These are phyloP conservation scores for Ornithoptera priamus DNA, from an alignment of 2,888 invertebrate genomes.

Conservation along the genomic window DNA sequence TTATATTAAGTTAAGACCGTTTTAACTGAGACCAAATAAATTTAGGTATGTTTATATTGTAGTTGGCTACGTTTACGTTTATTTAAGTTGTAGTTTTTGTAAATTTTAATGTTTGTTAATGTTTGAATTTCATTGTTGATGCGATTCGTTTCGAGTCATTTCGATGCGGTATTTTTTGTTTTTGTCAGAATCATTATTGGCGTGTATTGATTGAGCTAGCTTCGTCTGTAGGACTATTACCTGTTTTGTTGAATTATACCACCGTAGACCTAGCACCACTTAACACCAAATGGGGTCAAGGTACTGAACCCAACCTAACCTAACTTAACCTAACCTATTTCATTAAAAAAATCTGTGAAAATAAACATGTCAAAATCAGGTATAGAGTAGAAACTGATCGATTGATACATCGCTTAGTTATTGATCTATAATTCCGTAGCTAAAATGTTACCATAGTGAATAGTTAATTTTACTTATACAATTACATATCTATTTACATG, in stretches of 20 bases:
- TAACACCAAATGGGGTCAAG: no score
- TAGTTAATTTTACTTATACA: conserved; percentile 66
- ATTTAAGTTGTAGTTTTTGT: conserved; percentile 68
- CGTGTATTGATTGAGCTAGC: neutral
- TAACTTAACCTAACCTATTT: no score
- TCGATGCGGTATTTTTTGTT: conserved; percentile 38
- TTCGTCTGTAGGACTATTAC: neutral
- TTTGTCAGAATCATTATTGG: conserved; percentile 12
- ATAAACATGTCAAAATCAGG: neutral
- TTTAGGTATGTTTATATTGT: conserved; percentile 70
- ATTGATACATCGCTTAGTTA: conserved; percentile 17
- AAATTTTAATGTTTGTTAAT: conserved; percentile 71
- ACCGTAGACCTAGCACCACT: no score
- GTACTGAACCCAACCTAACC: no score
- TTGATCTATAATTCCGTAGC: conserved; percentile 53
- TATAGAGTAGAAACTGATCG: conserved; percentile 3
- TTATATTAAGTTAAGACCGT: conserved; percentile 62
- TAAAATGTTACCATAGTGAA: conserved; percentile 73
- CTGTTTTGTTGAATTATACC: no score
- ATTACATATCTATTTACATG: conserved; percentile 68
- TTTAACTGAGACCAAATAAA: conserved; percentile 79
- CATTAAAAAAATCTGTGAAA: no score
- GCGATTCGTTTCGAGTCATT: conserved; percentile 39
- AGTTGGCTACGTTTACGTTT: conserved; percentile 62
- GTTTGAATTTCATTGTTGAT: conserved; percentile 56